phyloP scores from a whole-genome alignment of 2,113 vertebrate genomes.

The Cathartes aura region DNA sequence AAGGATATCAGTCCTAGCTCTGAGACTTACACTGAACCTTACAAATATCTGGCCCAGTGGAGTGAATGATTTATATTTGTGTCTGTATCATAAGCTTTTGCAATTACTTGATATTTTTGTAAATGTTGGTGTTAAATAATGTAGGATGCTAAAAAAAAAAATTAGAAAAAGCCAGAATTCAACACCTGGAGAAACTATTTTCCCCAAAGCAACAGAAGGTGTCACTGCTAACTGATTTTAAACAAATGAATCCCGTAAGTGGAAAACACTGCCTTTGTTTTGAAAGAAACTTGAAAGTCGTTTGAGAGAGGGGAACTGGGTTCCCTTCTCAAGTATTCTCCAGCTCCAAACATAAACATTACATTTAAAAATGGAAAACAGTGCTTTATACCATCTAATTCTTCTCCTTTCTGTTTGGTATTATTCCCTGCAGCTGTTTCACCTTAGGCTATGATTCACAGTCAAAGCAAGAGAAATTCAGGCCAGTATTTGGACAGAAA shows the following conservation, averaged over 20 bases:
- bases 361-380: neutral
- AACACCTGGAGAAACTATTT: conserved; percentile 39
- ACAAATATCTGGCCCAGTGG: neutral
- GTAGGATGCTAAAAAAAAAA: neutral
- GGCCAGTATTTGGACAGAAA: neutral
- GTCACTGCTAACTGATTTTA: conserved; percentile 65
- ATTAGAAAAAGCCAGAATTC: neutral
- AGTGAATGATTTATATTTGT: neutral
- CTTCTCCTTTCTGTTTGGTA: neutral
- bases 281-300: neutral
- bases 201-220: conserved; percentile 68
- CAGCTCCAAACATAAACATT: neutral
- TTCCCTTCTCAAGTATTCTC: neutral
- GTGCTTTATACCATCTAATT: neutral
- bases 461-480: neutral
- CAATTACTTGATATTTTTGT: neutral
- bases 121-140: neutral
- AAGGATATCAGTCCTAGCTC: neutral
- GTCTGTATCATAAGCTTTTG: neutral
- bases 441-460: neutral
- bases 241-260: neutral
- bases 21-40: neutral
- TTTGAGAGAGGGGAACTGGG: neutral
- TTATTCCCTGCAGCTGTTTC: conserved; percentile 8
- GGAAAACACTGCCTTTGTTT: conserved; percentile 35